Evolutionary conservation across 2,888 invertebrate genomes (phyloP), one percentile per base, ranked within the genome.

Genomic region (Panzeria rudis): DNA sequence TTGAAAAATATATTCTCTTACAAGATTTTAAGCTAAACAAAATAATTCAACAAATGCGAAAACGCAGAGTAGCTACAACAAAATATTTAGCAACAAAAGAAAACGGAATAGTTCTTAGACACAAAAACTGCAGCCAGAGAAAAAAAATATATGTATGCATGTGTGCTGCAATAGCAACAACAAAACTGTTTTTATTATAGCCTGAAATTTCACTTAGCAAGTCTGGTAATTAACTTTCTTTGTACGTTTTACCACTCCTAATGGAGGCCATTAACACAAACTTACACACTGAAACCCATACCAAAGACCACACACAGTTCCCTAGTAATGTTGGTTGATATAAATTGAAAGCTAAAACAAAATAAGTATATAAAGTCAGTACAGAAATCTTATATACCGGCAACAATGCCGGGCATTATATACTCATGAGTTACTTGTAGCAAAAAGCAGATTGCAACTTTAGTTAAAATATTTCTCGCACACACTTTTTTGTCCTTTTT

Each of bases 221-320:
- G 83, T 82, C 72, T 77, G 79, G 61, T 87, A 87, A 87, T 87
- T 87, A 86, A 83, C 80, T 86, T 86, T 85, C 84, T 76, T 84
- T 84, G 82, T 84, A 68, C 77, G 23, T 81, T 75, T 73, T 84
- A 81, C 85, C 78, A 79, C 73, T 78, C 69, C 64, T 82, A 82
- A 82, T 82, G 82, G 78, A 71, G 85, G 85, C 82, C 85, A 85
- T 85, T 82, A 82, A 72, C 76, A 83, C 81, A 69, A 64, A 72
- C 72, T 29, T 41, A 56, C 3, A 68, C 17, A 78, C 68, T 52
- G 29, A 35, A 41, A 56, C 15, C 50, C 59, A 68, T 66, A 52
- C 50, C n/a, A 71, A 59, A 20, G 15, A 68, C 29, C 52, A 61
- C 64, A 77, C n/a, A 73, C 64, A 77, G 38, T 54, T 52, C 59